phyloP scores from a whole-genome alignment of 2,113 vertebrate genomes.

The Sinocyclocheilus rhinocerous region DNA sequence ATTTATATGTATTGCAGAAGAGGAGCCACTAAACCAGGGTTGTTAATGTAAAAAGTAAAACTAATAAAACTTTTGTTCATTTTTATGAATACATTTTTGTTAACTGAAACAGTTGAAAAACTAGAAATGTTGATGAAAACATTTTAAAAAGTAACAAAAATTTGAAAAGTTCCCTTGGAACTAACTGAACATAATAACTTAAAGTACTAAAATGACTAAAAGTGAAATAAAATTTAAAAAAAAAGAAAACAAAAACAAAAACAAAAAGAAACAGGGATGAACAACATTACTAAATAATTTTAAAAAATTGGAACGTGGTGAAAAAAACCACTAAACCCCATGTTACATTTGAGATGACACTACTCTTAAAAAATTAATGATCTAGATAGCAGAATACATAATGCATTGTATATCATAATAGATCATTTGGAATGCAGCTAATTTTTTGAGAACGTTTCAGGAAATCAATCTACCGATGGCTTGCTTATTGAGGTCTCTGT shows the following conservation, averaged over 20 bases:
- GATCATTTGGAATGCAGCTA: background rate
- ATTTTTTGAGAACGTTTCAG: background rate
- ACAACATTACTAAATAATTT: background rate
- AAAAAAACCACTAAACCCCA: background rate
- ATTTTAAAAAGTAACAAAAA: background rate
- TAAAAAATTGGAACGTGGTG: background rate
- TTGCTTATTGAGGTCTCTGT: background rate
- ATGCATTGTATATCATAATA: background rate
- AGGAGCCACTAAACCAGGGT: background rate
- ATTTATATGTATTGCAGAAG: no score
- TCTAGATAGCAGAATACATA: background rate
- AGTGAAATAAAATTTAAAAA: background rate
- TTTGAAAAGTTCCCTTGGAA: background rate
- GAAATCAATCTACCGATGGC: background rate
- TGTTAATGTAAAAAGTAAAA: background rate
- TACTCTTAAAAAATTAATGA: background rate
- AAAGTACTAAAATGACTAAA: background rate
- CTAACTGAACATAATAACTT: background rate
- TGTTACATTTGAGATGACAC: background rate
- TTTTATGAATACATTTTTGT: no score
- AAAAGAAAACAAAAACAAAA: background rate
- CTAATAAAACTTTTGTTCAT: background rate
- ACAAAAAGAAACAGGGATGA: background rate
- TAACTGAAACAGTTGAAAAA: no score
- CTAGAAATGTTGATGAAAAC: background rate